Evolutionary conservation across 1,140 invertebrate species (phyloP).

Genomic region (Halesus radiatus): DNA sequence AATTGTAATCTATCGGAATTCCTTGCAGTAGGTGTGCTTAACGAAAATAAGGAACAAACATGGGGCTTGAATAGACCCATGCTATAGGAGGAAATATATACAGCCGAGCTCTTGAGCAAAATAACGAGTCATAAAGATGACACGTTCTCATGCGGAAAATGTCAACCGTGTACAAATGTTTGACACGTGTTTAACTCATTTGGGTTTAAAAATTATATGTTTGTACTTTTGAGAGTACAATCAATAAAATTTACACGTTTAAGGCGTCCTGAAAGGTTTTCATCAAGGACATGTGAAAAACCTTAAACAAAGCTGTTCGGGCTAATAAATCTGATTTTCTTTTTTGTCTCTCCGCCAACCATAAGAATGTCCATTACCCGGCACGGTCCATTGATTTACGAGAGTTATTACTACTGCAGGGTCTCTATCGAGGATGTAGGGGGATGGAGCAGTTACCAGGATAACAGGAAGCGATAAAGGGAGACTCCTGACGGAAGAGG

Average conservation of each 20-base stretch:
- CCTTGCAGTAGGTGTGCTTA: too few relatives aligned
- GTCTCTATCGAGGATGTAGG: conserved; percentile 52
- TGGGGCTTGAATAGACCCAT: too few relatives aligned
- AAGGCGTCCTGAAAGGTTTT: conserved; percentile 23
- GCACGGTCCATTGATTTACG: conserved; percentile 68
- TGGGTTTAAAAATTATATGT: too few relatives aligned
- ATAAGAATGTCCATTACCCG: conserved; percentile 68
- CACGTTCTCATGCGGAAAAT: too few relatives aligned
- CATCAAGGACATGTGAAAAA: conserved; percentile 48
- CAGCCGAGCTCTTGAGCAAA: too few relatives aligned
- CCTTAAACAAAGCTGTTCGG: conserved; percentile 49
- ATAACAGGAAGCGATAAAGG: conserved; percentile 70
- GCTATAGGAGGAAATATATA: too few relatives aligned
- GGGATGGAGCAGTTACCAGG: conserved; percentile 60
- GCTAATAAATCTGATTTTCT: conserved; percentile 57
- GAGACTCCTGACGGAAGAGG: conserved; percentile 39
- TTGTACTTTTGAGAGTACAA: too few relatives aligned
- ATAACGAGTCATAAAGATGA: too few relatives aligned
- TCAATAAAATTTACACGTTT: neutral
- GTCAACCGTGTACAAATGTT: too few relatives aligned
- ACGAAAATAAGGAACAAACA: too few relatives aligned
- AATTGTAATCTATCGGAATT: too few relatives aligned
- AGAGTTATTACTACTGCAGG: conserved; percentile 60
- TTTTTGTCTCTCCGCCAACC: conserved; percentile 62
- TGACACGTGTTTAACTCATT: too few relatives aligned